phyloP scores from a whole-genome alignment of 2,888 invertebrate species.

The Fragum fragum region DNA sequence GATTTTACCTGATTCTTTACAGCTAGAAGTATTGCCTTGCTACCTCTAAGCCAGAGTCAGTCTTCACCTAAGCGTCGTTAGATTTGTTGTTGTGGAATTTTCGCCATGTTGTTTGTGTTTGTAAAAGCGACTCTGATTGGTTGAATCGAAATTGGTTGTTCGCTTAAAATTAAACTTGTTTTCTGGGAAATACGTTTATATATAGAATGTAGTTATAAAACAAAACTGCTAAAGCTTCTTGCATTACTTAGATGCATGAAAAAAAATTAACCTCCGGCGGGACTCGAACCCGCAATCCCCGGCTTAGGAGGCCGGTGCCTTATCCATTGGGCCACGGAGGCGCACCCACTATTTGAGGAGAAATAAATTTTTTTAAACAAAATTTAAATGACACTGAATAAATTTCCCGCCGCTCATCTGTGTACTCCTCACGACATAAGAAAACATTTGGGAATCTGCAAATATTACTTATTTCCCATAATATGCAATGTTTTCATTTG shows the following conservation, averaged over 20 bases:
- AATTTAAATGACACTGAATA: too few relatives aligned
- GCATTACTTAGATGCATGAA: constrained; percentile 12
- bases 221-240: too few relatives aligned
- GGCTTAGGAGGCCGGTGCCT: constrained; percentile 85
- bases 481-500: too few relatives aligned
- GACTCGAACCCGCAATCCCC: constrained; percentile 86
- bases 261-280: constrained; percentile 81
- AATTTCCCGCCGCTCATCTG: too few relatives aligned
- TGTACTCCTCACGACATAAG: too few relatives aligned
- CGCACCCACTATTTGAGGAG: constrained; percentile 25
- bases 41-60: too few relatives aligned
- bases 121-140: background rate
- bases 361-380: too few relatives aligned
- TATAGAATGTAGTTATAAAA: too few relatives aligned
- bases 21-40: too few relatives aligned
- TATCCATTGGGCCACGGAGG: constrained; percentile 85
- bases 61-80: background rate
- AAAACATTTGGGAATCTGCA: too few relatives aligned
- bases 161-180: background rate
- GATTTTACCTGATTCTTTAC: too few relatives aligned
- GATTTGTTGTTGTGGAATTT: background rate
- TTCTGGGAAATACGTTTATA: background rate
- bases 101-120: constrained; percentile 2
- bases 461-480: too few relatives aligned
- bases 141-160: background rate